Evolutionary conservation across 2,888 invertebrate species (phyloP).

Genomic region (Lycocerus yunnanus): DNA sequence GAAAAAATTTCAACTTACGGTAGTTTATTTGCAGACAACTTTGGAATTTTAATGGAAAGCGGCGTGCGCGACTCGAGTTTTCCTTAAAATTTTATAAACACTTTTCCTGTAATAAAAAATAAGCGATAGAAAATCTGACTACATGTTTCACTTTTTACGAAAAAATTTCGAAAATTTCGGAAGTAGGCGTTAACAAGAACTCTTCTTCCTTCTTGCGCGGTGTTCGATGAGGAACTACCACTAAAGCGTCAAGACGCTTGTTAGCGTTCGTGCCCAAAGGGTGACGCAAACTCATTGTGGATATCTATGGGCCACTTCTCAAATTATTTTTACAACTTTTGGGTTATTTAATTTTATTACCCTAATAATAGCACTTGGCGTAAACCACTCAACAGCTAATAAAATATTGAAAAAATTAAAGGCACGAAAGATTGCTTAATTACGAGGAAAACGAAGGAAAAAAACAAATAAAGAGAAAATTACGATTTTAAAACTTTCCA

Average conservation of each 20-base stretch:
- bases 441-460: background rate
- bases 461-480: background rate
- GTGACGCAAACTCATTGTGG: slow-evolving; percentile 18
- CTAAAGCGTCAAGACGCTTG: slow-evolving; percentile 14
- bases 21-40: background rate
- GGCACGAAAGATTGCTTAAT: background rate
- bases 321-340: background rate
- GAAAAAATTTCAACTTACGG: background rate
- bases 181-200: background rate
- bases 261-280: slow-evolving; percentile 12
- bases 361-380: background rate
- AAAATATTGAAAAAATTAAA: background rate
- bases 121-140: background rate
- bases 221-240: slow-evolving; percentile 16
- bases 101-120: background rate
- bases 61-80: background rate
- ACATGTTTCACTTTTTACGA: background rate
- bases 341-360: background rate
- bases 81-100: background rate
- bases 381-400: background rate
- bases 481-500: background rate
- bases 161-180: background rate
- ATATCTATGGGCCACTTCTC: background rate
- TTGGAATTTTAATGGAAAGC: background rate
- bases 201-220: slow-evolving; percentile 11